phyloP scores from a whole-genome alignment of 1,140 invertebrate genomes.

The Penaeus japonicus region DNA sequence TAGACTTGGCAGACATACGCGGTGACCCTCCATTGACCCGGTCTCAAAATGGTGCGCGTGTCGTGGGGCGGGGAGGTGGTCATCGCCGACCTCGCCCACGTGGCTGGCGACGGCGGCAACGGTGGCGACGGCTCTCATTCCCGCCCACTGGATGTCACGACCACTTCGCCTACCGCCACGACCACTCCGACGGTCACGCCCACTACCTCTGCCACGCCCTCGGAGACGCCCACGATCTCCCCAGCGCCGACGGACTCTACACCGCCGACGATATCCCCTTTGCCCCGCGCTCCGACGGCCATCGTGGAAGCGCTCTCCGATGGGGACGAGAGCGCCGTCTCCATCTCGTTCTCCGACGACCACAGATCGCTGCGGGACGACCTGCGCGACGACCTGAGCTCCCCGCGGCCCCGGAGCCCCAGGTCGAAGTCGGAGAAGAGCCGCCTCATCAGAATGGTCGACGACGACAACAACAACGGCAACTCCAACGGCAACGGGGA shows the following conservation, averaged over 20 bases:
- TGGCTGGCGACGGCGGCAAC: slow-evolving; percentile 26
- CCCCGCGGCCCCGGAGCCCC: slow-evolving; percentile 30
- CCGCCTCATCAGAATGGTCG: slow-evolving; percentile 35
- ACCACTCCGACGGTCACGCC: slow-evolving; percentile 22
- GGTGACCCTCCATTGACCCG: not conserved
- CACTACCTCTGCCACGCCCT: slow-evolving; percentile 53
- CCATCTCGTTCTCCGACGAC: slow-evolving; percentile 48
- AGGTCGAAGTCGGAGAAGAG: slow-evolving; percentile 6
- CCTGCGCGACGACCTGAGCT: slow-evolving; percentile 36
- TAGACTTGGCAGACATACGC: not conserved
- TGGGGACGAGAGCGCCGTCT: slow-evolving; percentile 47
- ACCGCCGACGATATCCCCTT: slow-evolving; percentile 33
- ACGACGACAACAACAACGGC: slow-evolving; percentile 47
- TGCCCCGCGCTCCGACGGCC: slow-evolving; percentile 35
- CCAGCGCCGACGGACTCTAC: slow-evolving; percentile 43
- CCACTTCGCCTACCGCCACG: slow-evolving; percentile 13
- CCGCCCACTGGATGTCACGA: not conserved
- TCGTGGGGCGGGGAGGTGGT: slow-evolving; percentile 49
- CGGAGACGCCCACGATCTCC: slow-evolving; percentile 46
- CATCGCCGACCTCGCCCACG: slow-evolving; percentile 35
- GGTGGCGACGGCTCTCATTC: slow-evolving; percentile 30
- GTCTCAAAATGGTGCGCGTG: slow-evolving; percentile 32
- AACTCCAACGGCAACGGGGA: slow-evolving; percentile 27
- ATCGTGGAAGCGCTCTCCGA: slow-evolving; percentile 43
- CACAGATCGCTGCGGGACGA: slow-evolving; percentile 41